phyloP scores from a whole-genome alignment of 2,888 invertebrate genomes.

The Apamea anceps region DNA sequence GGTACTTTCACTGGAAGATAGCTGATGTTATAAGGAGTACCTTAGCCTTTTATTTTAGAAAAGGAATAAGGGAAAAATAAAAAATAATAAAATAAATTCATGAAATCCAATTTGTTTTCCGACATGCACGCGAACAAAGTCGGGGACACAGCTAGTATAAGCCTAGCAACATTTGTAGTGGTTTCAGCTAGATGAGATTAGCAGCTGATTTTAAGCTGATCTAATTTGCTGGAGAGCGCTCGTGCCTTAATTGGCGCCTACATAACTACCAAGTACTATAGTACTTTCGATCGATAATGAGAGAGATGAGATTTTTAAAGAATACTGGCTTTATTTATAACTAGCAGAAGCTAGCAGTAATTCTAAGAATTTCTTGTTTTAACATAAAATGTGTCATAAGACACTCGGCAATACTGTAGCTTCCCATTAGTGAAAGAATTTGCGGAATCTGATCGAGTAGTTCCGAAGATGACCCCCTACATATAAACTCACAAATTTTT shows the following conservation, averaged over 20 bases:
- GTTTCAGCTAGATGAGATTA: conserved; percentile 14
- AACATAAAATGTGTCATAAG: not conserved
- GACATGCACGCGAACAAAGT: not conserved
- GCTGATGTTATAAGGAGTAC: not conserved
- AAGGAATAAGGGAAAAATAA: not conserved
- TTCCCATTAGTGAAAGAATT: not conserved
- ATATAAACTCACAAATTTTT: not conserved
- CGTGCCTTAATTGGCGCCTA: conserved; percentile 26
- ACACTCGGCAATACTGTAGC: not conserved
- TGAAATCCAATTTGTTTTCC: not conserved
- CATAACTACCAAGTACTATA: conserved; percentile 3
- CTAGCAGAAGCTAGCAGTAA: not conserved
- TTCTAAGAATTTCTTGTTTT: not conserved
- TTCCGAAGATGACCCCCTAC: not conserved
- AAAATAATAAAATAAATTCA: not conserved
- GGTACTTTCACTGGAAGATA: not conserved
- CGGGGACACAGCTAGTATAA: not conserved
- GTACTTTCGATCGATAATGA: conserved; percentile 18
- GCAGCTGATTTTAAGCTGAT: conserved; percentile 31
- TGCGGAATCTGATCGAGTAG: not conserved
- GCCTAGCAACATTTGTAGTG: not conserved
- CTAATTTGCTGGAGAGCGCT: conserved; percentile 32
- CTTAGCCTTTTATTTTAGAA: not conserved
- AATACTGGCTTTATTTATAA: not conserved
- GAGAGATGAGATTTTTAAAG: not conserved